Base-by-base conservation (phyloP, 2,797 vertebrate species). In the Gambusia yucatana region DNA sequence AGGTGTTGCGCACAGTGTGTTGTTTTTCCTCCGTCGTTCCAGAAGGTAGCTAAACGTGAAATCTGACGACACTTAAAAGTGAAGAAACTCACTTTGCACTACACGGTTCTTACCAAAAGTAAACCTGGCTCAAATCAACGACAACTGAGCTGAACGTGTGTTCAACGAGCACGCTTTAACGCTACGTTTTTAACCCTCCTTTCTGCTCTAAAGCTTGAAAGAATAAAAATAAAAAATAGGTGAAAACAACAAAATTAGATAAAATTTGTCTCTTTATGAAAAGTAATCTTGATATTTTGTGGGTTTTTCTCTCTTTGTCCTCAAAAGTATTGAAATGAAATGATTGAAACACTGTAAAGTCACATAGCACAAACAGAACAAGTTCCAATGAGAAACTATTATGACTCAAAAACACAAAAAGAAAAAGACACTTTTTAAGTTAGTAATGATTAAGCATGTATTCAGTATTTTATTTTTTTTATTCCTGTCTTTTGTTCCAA, bases 1-100 rank as follows among this genome's bases (percentile, higher is more conserved):
- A 93, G 92, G 92, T 91, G 81, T 93, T 90, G 86, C 84, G 91
- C 91, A 94, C 93, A 92, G 91, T 94, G 93, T 91, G 65, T 82
- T 50, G 50, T 87, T 75, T 73, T 47, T 76, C 80, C 71, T 74
- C 41, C 41, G 80, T 91, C 83, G 74, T 84, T 87, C 90, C 87
- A 90, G 90, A 90, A 79, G 46, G 77, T 88, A 89, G 88, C 91
- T 91, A 87, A 87, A 90, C 84, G 88, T 87, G 61, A 85, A 88
- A 84, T 85, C 74, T 50, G 86, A 93, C 81, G 70, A 92, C 90
- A 91, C 82, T 4, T 10, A 6, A 9, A 84, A 74, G 77, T 57
- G 30, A 11, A 28, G 17, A 43, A 57, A 33, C 7, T 11, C 84
- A 85, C 82, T 63, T 76, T 83, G 61, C 71, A 82, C 33, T 80